Conservation (phyloP, 2,888 invertebrate genomes). For the Spilarctia lutea region DNA sequence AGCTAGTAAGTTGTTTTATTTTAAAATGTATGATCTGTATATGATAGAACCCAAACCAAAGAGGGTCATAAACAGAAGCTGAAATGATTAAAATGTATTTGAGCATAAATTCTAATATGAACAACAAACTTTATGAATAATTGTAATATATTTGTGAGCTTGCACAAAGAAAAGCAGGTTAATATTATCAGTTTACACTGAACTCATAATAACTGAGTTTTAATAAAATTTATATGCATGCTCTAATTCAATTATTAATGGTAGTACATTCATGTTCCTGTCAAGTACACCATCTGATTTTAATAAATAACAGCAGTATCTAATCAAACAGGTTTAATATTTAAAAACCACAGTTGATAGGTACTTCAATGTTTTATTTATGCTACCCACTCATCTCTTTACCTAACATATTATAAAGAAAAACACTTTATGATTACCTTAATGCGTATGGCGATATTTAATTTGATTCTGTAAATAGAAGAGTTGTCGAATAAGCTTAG, state of each 20-base stretch:
- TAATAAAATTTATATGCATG: neutral
- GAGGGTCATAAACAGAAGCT: neutral
- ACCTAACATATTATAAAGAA: neutral
- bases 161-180: neutral
- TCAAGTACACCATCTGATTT: neutral
- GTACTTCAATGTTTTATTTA: neutral
- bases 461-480: neutral
- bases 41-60: neutral
- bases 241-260: neutral
- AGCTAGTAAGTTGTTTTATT: too few species aligned
- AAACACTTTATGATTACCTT: conserved; percentile 1
- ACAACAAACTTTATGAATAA: neutral
- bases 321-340: neutral
- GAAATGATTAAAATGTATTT: neutral
- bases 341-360: neutral
- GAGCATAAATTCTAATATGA: neutral
- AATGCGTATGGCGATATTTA: neutral
- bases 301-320: neutral
- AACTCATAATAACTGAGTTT: neutral
- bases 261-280: neutral
- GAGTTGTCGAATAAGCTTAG: conserved; percentile 8
- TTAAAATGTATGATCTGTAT: neutral
- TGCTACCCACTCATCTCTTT: conserved; percentile 4
- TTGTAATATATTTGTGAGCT: neutral
- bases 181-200: neutral